Base-by-base conservation (phyloP, 2,888 invertebrate genomes). In the Plemyria rubiginata region DNA sequence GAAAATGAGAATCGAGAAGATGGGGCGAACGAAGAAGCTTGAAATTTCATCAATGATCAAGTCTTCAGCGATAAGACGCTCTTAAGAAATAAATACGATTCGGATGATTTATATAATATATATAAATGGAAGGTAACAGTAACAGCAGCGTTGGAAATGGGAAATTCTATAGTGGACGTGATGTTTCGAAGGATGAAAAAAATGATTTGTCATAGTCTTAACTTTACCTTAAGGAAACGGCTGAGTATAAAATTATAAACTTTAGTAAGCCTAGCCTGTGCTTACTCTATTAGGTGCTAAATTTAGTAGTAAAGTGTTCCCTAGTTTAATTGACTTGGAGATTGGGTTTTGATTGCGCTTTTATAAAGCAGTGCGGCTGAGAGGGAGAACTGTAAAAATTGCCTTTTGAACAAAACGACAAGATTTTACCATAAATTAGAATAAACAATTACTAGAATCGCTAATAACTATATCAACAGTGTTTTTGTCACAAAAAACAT, bases 281-380 rank as follows among this genome's bases (percentile, higher is more conserved):
- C 90, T 92, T 92, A 92, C 89, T 85, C 82, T 91, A 90, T 84
- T 90, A 92, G 87, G 87, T 90, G 90, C 91, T 92, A 87, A 90
- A 70, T 84, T 88, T 90, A 89, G 86, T 94, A 94, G 93, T 94
- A 94, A 93, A 93, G 95, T 96, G 96, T 95, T 96, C 96, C 96
- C 96, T 95, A 95, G 94, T 95, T 94, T 96, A 96, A 96, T 96
- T 96, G 96, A 96, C 96, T 95, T 95, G 95, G 95, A 95, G 94
- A 94, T 95, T 94, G 92, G 90, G 83, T 86, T 63, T 88, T 81
- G 82, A 81, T 85, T 83, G 86, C 84, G 79, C 77, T 76, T 76
- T 74, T 69, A 52, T 72, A 77, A 66, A 67, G 78, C 78, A 66
- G 77, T 85, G 85, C 82, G 77, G 80, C 75, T 79, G 79, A 75